These are phyloP conservation scores for Stomatorhinus walkeri DNA, from an alignment of 2,797 vertebrate species.

Conservation along the genomic window DNA sequence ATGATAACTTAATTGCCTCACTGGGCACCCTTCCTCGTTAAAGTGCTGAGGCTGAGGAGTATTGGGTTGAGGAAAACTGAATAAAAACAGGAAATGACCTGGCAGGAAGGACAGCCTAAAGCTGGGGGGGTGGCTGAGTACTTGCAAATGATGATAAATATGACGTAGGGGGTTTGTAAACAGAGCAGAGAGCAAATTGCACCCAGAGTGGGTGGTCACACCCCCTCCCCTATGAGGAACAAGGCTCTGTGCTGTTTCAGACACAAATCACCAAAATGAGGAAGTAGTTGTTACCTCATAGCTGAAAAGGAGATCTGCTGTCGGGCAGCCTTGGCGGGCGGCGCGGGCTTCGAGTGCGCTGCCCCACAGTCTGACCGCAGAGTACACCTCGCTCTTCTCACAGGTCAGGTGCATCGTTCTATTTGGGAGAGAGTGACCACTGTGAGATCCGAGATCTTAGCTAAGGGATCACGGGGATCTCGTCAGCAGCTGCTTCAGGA, in stretches of 20 bases:
- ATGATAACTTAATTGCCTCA: not conserved
- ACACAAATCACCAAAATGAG: not conserved
- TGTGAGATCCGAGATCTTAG: not conserved
- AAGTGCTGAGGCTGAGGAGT: not conserved
- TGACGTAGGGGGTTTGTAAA: not conserved
- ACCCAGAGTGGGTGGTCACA: not conserved
- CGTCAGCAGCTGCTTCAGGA: not conserved
- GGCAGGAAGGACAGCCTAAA: not conserved
- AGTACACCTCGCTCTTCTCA: not conserved
- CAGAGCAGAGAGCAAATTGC: not conserved
- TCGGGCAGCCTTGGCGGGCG: not conserved
- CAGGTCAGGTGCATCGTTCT: not conserved
- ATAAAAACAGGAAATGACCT: not conserved
- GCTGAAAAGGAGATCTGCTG: not conserved
- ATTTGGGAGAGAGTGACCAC: not conserved
- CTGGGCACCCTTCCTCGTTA: not conserved
- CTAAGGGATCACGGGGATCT: not conserved
- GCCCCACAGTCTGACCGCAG: not conserved
- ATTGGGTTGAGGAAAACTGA: not conserved
- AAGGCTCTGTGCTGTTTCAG: not conserved
- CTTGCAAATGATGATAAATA: not conserved
- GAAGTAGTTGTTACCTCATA: not conserved
- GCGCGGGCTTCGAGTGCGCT: not conserved
- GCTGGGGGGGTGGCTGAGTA: not conserved
- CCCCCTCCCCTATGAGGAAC: not conserved